Evolutionary conservation across 2,797 vertebrate species (phyloP).

Genomic region (Rhinoraja longicauda): DNA sequence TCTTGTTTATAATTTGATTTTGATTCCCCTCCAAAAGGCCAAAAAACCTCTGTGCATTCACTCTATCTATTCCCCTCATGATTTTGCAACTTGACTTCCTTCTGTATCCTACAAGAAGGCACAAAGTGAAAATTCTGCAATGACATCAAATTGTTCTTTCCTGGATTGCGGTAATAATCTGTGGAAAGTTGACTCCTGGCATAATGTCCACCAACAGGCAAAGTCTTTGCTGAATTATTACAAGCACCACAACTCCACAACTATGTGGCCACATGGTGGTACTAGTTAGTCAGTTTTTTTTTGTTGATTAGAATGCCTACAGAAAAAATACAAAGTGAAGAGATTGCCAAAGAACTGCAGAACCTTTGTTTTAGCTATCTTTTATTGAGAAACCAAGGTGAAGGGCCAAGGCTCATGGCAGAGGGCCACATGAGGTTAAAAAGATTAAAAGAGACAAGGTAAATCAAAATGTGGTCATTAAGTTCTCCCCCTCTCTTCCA

Average conservation of each 20-base stretch:
- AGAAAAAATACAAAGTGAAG: not conserved
- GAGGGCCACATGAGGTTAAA: slow-evolving; percentile 6
- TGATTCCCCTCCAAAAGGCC: no score
- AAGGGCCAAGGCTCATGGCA: not conserved
- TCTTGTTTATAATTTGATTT: no score
- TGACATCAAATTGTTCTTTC: not conserved
- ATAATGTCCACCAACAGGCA: not conserved
- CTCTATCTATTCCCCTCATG: no score
- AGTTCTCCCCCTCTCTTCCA: not conserved
- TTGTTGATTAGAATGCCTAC: not conserved
- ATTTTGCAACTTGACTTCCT: not conserved
- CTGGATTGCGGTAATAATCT: not conserved
- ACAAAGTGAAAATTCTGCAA: not conserved
- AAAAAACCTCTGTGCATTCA: no score
- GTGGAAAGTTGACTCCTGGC: not conserved
- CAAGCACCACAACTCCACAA: not conserved
- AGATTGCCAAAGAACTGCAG: slow-evolving; percentile 23
- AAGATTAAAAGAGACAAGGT: slow-evolving; percentile 15
- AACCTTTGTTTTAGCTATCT: slow-evolving; percentile 29
- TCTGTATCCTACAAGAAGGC: not conserved
- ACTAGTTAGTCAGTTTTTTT: not conserved
- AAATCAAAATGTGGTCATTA: not conserved
- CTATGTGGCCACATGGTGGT: slow-evolving; percentile 17
- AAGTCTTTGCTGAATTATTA: not conserved
- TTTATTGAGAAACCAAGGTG: slow-evolving; percentile 33